phyloP scores from a whole-genome alignment of 2,888 invertebrate genomes.

The Slavum lentiscoides region DNA sequence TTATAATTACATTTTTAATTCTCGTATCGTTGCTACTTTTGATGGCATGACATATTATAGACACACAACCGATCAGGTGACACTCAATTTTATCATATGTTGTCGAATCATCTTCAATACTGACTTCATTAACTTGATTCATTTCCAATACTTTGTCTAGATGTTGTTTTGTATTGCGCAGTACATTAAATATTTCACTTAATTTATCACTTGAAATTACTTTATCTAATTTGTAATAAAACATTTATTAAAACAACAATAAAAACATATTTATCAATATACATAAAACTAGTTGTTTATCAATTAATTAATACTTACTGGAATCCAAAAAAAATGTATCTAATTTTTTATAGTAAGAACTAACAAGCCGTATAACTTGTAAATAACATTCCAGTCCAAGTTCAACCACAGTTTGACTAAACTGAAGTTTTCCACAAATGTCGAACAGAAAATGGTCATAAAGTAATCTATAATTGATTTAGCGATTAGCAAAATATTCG shows the following conservation, averaged over 20 bases:
- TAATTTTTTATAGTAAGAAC: constrained; percentile 39
- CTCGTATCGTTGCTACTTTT: background rate
- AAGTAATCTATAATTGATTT: constrained; percentile 24
- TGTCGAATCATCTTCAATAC: background rate
- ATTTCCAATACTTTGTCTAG: constrained; percentile 34
- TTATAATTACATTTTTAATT: constrained; percentile 35
- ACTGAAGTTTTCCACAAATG: constrained; percentile 23
- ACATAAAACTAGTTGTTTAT: background rate
- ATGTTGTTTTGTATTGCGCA: constrained; percentile 22
- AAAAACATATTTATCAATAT: background rate
- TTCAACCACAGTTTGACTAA: constrained; percentile 23
- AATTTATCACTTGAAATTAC: constrained; percentile 7
- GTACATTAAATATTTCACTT: constrained; percentile 25
- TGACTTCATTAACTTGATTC: constrained; percentile 12
- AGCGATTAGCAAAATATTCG: too few relatives aligned
- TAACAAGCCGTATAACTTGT: constrained; percentile 30
- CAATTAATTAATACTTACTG: constrained; percentile 13
- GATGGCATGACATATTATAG: constrained; percentile 19
- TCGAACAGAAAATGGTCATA: constrained; percentile 44
- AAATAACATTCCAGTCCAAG: constrained; percentile 43
- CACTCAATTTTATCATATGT: constrained; percentile 26
- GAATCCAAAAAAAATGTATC: constrained; percentile 31
- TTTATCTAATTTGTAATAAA: background rate
- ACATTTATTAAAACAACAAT: too few relatives aligned
- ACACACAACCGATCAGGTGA: constrained; percentile 28